phyloP scores from a whole-genome alignment of 2,113 vertebrate species.

The Aleadryas rufinucha region DNA sequence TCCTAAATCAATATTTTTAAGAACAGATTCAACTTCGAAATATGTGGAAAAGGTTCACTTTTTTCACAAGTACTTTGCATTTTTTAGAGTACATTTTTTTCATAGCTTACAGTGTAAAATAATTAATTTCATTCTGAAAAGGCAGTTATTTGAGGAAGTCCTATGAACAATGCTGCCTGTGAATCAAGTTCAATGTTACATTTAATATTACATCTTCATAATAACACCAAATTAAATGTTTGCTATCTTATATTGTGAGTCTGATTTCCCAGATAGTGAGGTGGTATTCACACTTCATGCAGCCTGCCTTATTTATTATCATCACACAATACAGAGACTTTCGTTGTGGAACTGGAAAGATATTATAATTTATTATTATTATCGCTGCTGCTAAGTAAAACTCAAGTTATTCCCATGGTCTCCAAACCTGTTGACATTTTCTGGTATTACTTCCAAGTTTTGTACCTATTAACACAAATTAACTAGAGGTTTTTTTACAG shows the following conservation, averaged over 20 bases:
- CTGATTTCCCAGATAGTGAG: neutral
- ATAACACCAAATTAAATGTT: conserved; percentile 11
- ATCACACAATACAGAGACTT: neutral
- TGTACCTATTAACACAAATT: neutral
- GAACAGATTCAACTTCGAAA: neutral
- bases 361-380: neutral
- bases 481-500: neutral
- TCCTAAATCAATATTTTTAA: neutral
- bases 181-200: neutral
- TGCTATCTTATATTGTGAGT: neutral
- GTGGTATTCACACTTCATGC: neutral
- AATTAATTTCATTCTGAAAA: neutral
- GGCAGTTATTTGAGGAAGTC: neutral
- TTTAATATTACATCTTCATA: neutral
- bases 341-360: neutral
- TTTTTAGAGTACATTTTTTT: neutral
- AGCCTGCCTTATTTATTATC: neutral
- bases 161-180: neutral
- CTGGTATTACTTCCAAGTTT: neutral
- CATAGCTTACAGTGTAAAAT: neutral
- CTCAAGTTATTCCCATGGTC: neutral
- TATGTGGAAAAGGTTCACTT: neutral
- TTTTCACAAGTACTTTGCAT: neutral
- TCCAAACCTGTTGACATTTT: neutral
- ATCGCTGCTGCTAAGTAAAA: neutral